Evolutionary conservation across 2,888 invertebrate species (phyloP).

Genomic region (Achlya flavicornis): DNA sequence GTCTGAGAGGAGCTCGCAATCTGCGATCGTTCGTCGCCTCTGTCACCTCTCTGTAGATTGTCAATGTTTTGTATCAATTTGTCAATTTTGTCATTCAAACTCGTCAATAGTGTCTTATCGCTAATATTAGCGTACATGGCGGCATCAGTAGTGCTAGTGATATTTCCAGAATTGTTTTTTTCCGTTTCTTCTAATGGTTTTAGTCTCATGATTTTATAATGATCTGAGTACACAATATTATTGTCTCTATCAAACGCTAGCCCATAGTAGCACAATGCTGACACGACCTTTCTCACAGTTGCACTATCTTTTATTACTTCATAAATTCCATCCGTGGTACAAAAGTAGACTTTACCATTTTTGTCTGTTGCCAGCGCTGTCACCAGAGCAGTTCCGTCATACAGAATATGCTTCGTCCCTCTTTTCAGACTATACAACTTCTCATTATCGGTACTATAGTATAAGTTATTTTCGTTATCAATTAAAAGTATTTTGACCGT

Average conservation of each 20-base stretch:
- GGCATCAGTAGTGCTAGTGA: background rate
- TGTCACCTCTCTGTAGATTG: background rate
- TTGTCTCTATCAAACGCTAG: background rate
- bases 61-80: background rate
- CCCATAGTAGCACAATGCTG: background rate
- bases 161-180: background rate
- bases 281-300: background rate
- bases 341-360: background rate
- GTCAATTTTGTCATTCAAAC: background rate
- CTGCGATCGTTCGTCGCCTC: too few species aligned
- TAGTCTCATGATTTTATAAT: background rate
- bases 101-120: background rate
- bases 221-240: background rate
- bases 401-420: background rate
- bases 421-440: background rate
- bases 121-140: background rate
- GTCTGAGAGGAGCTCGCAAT: too few species aligned
- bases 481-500: background rate
- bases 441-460: background rate
- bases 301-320: background rate
- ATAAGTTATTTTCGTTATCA: background rate
- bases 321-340: background rate
- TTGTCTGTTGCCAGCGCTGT: background rate
- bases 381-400: background rate
- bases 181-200: background rate